Evolutionary conservation across 2,113 vertebrate genomes (phyloP), one percentile per base, ranked within the genome.

Genomic region (Protobothrops mucrosquamatus): DNA sequence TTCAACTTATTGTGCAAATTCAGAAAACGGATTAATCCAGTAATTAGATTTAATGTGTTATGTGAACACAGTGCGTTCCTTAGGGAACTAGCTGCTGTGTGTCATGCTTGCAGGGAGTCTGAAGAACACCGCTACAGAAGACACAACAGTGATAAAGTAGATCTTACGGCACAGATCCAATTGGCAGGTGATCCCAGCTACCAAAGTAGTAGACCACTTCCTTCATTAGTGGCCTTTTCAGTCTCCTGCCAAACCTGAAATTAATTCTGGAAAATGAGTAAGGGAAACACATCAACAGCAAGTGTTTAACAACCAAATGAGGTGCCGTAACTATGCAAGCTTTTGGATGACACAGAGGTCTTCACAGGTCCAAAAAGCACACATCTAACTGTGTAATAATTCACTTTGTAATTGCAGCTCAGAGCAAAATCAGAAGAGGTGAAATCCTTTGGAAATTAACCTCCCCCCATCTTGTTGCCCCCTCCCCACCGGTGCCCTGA

Each of bases 401-500:
- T 20, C 8, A 14, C n/a, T 92, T 39, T 39, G 34, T n/a, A 20
- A 54, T 34, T 56, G 34, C 23, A 26, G 69, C 24, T 88, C 54
- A 51, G 48, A 23, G 43, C 34, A 20, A 56, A 12, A 57, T 56
- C 9, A 4, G 39, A 51, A 64, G 7, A 18, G 29, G 39, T 48
- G 26, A 43, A 52, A 39, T 54, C 57, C 91, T 69, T 4, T 12
- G n/a, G 85, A 89, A 64, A 48, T 43, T n/a, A n/a, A 20, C 55
- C 29, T 51, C n/a, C 55, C 39, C 22, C 56, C 29, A 1, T 88
- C 51, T n/a, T 29, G 3, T 8, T 3, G 94, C 94, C 51, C 93
- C 92, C 89, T 91, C 85, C 91, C 89, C 95, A 91, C 95, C 4
- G 26, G 88, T 91, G 86, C 90, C 92, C 59, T 88, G 94, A 96